Percentiles rank a stretch among this genome's conserved stretches.
Evolutionary conservation across 2,888 invertebrate genomes (phyloP).

Genomic region (Calephelis perditalis): DNA sequence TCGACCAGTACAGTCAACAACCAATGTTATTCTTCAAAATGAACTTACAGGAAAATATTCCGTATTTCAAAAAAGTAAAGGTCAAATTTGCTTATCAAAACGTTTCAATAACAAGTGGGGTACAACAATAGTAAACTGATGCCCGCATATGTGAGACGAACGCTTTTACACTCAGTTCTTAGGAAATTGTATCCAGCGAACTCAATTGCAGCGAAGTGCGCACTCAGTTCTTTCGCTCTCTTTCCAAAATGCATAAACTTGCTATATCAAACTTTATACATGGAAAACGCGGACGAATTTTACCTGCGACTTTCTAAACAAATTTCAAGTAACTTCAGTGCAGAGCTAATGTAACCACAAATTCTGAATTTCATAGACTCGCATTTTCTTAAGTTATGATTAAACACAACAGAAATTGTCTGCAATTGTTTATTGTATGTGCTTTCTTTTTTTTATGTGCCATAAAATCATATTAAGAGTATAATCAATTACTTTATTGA

Average conservation of each 20-base stretch:
- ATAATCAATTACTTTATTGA: too few relatives aligned
- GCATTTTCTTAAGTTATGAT: background rate
- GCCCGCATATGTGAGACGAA: constrained; percentile 44
- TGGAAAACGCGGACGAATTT: constrained; percentile 38
- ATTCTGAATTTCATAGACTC: background rate
- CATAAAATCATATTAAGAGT: too few relatives aligned
- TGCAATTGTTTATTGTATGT: too few relatives aligned
- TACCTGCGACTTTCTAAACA: constrained; percentile 45
- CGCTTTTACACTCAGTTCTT: constrained; percentile 51
- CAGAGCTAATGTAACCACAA: constrained; percentile 9
- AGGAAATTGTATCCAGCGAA: constrained; percentile 45
- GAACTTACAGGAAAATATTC: background rate
- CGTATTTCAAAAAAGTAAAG: constrained; percentile 7
- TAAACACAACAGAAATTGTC: too few relatives aligned
- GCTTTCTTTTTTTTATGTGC: too few relatives aligned
- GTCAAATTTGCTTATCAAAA: constrained; percentile 18
- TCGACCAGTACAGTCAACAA: constrained; percentile 17
- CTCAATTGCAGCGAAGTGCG: constrained; percentile 50
- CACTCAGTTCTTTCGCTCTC: constrained; percentile 47
- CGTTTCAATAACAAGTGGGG: constrained; percentile 14
- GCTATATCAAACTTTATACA: constrained; percentile 40
- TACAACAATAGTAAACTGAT: constrained; percentile 35
- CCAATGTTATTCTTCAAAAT: background rate
- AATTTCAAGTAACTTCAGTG: constrained; percentile 26
- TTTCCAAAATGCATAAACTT: constrained; percentile 51